Base-by-base conservation (phyloP, 2,888 invertebrate genomes). In the Drosophila sordidula region DNA sequence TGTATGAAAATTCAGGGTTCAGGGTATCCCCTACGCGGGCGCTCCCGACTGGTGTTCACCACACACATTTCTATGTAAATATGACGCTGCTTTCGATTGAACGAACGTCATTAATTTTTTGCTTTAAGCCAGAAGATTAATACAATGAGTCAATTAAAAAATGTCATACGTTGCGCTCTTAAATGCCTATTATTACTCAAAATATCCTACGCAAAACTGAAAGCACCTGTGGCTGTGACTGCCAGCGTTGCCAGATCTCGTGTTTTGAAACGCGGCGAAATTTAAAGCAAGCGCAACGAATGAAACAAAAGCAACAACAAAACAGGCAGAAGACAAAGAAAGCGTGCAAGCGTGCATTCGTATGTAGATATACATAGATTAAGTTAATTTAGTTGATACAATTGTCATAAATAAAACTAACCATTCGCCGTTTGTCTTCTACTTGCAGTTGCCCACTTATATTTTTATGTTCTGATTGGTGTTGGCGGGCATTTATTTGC, bases 401-500 rank as follows among this genome's bases (percentile, higher is more conserved):
- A 4, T 12, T 12, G 12, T 1, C 34, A 6, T 1, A 12, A 34
- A 34, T 34, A 12, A 12, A 47, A 42, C 14, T 65, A 70, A 75
- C 22, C 6, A 45, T 12, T 22, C 8, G 6, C 6, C 0, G 9
- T 36, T 52, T 29, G 0, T 58, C 11, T 14, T 75, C 32, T 71
- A 42, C 38, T 75, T 77, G 63, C 75, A 75, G 68, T 42, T 72
- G 29, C 6, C 14, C 5, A 16, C 8, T 51, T 62, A 38, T 42
- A 56, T 49, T 67, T 78, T 87, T 75, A 52, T 77, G 47, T 73
- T 67, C 18, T 66, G 42, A 72, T 51, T 42, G 56, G 63, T 50
- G 52, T 83, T 86, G 81, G 87, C 81, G 81, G 70, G 78, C 87
- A 65, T 64, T 34, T 34, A 50, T 66, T 73, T 58, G 81, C 85